Conservation (phyloP, 1,140 invertebrate genomes). For the Elymnias hypermnestra region DNA sequence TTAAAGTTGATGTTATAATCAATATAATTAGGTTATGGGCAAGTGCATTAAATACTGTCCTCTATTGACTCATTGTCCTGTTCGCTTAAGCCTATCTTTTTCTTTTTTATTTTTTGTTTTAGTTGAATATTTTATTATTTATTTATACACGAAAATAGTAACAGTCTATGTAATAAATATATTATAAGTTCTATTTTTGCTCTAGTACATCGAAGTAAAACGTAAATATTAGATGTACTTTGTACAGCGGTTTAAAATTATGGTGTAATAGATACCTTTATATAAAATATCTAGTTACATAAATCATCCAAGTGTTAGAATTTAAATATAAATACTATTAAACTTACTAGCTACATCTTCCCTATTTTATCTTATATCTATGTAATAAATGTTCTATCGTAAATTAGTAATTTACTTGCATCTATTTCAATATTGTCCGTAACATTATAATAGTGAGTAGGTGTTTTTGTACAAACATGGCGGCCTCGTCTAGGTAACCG, state of each 20-base stretch:
- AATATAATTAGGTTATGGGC: constrained; percentile 71
- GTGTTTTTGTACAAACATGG: constrained; percentile 68
- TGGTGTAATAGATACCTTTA: constrained; percentile 28
- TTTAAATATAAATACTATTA: constrained; percentile 48
- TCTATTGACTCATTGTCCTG: constrained; percentile 60
- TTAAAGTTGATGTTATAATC: constrained; percentile 74
- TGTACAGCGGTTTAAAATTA: constrained; percentile 35
- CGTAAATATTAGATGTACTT: constrained; percentile 27
- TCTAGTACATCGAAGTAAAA: constrained; percentile 51
- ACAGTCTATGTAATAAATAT: constrained; percentile 43
- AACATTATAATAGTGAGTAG: constrained; percentile 34
- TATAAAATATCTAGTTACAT: constrained; percentile 28
- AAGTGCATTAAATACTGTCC: constrained; percentile 74
- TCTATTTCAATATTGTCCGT: constrained; percentile 63
- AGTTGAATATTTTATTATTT: constrained; percentile 76
- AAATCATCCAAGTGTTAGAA: constrained; percentile 54
- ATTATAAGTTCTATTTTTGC: constrained; percentile 31
- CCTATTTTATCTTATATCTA: constrained; percentile 66
- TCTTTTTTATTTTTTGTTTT: constrained; percentile 67
- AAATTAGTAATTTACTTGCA: constrained; percentile 63
- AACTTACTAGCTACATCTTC: constrained; percentile 46
- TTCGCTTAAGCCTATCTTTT: constrained; percentile 69
- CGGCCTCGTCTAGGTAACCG: constrained; percentile 72
- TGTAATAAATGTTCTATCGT: constrained; percentile 73
- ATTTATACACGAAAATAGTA: constrained; percentile 56